Conservation (phyloP, 2,797 vertebrate species). For the Sebastes iracundus region DNA sequence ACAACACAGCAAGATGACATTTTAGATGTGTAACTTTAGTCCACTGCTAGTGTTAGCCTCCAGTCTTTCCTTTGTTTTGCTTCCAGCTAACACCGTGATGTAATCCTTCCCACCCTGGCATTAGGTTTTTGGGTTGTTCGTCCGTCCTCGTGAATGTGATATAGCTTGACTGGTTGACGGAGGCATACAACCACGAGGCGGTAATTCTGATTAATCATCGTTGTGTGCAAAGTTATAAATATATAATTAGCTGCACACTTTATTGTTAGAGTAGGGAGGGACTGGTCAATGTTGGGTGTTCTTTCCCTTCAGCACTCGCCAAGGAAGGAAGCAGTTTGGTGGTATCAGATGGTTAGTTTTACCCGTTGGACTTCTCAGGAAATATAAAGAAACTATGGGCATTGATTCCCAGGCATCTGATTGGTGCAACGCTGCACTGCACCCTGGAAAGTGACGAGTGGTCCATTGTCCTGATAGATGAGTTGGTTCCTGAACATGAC, state of each 20-base stretch:
- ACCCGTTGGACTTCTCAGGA: constrained; percentile 74
- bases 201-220: neutral
- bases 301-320: constrained; percentile 49
- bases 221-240: neutral
- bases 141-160: too few species aligned
- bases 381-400: constrained; percentile 57
- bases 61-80: too few species aligned
- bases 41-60: too few species aligned
- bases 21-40: too few species aligned
- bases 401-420: constrained; percentile 81
- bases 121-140: too few species aligned
- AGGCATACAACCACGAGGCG: neutral
- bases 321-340: constrained; percentile 58
- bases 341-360: constrained; percentile 56
- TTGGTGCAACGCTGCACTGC: constrained; percentile 57
- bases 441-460: constrained; percentile 76
- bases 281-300: constrained; percentile 47
- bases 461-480: constrained; percentile 84
- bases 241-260: constrained; percentile 8
- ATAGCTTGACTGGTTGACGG: neutral
- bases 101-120: too few species aligned
- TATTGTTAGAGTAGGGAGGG: constrained; percentile 41
- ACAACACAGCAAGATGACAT: too few species aligned
- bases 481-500: constrained; percentile 85
- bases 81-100: too few species aligned